Evolutionary conservation across 2,113 vertebrate species (phyloP).

Genomic region (Anguilla rostrata): DNA sequence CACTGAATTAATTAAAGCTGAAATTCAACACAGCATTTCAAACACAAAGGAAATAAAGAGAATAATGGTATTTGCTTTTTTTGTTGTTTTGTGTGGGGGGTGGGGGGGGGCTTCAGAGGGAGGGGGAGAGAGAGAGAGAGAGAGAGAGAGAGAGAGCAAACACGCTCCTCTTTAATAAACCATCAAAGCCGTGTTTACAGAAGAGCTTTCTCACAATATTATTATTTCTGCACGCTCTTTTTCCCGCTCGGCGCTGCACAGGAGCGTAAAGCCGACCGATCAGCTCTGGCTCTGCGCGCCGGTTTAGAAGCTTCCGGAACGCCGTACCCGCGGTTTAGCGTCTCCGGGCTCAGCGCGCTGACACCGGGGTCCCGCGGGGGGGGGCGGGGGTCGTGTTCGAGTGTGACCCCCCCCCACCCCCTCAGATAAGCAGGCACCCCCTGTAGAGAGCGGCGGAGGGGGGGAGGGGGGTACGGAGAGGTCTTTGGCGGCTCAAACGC

Average conservation of each 20-base stretch:
- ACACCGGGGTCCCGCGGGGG: conserved; percentile 23
- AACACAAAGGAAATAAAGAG: conserved; percentile 48
- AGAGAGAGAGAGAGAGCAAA: conserved; percentile 53
- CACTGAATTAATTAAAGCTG: conserved; percentile 69
- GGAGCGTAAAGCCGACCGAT: conserved; percentile 61
- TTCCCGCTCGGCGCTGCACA: conserved; percentile 54
- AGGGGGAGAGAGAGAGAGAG: background rate
- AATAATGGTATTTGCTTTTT: conserved; percentile 51
- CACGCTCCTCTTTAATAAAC: conserved; percentile 40
- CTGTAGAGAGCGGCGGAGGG: conserved; percentile 28
- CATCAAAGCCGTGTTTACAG: conserved; percentile 58
- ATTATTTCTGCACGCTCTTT: conserved; percentile 36
- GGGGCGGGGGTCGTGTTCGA: conserved; percentile 63
- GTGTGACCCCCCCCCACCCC: conserved; percentile 50
- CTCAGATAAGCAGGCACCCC: conserved; percentile 59
- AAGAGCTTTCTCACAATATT: conserved; percentile 47
- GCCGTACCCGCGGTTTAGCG: conserved; percentile 45
- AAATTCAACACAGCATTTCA: conserved; percentile 57
- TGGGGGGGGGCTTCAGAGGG: too few relatives aligned
- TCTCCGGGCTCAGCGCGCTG: conserved; percentile 48
- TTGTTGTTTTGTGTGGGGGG: background rate
- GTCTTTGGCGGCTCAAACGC: too few relatives aligned
- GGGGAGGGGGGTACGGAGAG: too few relatives aligned
- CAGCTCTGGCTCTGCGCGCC: conserved; percentile 55
- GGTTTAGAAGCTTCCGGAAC: conserved; percentile 42